Evolutionary conservation across 2,797 vertebrate species (phyloP).

Genomic region (Malurus splendens): DNA sequence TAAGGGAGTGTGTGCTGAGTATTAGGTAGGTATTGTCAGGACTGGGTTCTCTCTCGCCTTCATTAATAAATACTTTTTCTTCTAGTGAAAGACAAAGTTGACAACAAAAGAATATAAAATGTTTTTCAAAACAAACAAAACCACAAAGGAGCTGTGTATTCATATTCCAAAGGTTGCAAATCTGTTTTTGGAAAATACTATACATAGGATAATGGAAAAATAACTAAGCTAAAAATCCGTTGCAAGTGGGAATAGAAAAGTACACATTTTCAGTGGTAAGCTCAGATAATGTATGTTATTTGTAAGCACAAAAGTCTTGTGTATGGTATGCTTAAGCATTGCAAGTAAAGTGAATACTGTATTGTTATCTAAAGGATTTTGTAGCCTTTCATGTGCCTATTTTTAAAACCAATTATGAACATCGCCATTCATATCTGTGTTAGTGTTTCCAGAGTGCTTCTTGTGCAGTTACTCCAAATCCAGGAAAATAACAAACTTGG

Average conservation of each 20-base stretch:
- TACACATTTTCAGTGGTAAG: slow-evolving; percentile 9
- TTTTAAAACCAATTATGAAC: background rate
- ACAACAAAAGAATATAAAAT: background rate
- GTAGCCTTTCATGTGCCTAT: background rate
- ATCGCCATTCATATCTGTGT: background rate
- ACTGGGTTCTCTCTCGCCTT: background rate
- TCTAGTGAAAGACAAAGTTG: background rate
- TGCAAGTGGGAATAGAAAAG: background rate
- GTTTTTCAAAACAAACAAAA: background rate
- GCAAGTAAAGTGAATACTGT: background rate
- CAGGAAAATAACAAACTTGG: background rate
- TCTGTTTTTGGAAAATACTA: background rate
- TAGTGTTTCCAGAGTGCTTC: background rate
- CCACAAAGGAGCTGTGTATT: background rate
- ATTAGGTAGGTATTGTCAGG: background rate
- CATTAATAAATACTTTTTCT: background rate
- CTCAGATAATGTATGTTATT: background rate
- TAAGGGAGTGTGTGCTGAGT: background rate
- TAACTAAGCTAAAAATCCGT: slow-evolving; percentile 35
- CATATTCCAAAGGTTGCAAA: background rate
- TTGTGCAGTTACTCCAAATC: background rate
- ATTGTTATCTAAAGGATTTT: slow-evolving; percentile 22
- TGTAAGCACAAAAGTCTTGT: background rate
- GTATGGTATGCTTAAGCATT: background rate
- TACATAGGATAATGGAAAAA: background rate